Conservation (phyloP, 1,140 invertebrate genomes). For the Saccostrea cuccullata region DNA sequence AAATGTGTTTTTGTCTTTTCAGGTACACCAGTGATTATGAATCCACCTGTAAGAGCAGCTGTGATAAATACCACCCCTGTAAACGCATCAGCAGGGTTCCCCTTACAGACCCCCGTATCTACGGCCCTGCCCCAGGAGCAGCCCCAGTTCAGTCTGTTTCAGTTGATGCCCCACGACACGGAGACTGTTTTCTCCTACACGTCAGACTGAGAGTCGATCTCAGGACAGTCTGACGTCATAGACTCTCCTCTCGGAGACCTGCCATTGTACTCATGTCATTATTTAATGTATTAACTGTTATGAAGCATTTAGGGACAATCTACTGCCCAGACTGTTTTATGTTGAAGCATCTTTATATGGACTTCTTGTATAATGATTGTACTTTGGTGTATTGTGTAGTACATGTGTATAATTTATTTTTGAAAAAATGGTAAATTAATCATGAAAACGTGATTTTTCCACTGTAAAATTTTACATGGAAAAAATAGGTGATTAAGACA, state of each 20-base stretch:
- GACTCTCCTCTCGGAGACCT: neutral
- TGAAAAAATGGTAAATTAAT: too few species aligned
- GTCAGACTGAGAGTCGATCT: neutral
- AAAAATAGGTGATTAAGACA: too few species aligned
- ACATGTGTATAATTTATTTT: too few species aligned
- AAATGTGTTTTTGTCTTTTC: too few species aligned
- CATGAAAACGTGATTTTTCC: too few species aligned
- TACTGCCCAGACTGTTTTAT: neutral
- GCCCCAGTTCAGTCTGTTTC: conserved; percentile 34
- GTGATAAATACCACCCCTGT: conserved; percentile 3
- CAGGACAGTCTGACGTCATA: neutral
- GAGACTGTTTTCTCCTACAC: conserved; percentile 29
- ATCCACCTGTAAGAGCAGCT: neutral
- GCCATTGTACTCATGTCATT: neutral
- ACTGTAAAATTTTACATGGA: too few species aligned
- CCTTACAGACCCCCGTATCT: neutral
- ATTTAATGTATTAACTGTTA: neutral
- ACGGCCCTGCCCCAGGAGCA: neutral
- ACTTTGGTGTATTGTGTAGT: too few species aligned
- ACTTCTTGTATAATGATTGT: neutral
- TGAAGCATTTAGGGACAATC: neutral
- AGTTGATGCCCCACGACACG: conserved; percentile 29
- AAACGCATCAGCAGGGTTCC: neutral
- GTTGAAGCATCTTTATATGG: neutral
- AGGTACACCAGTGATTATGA: conserved; percentile 7